These are phyloP conservation scores for Labeo rohita DNA, from an alignment of 2,113 vertebrate genomes.

Conservation along the genomic window DNA sequence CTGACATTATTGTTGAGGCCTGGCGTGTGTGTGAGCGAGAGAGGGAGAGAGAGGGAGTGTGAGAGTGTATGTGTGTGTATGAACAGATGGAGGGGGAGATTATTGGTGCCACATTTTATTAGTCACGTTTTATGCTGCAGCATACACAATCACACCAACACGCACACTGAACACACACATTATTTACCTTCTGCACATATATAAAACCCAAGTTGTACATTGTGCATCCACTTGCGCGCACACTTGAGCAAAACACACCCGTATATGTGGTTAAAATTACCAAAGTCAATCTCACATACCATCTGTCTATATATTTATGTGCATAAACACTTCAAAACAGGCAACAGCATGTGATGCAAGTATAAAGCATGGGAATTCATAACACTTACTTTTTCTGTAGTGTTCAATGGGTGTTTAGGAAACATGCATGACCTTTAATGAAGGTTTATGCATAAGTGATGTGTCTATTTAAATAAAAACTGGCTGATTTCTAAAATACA, in stretches of 20 bases:
- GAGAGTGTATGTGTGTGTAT: constrained; percentile 22
- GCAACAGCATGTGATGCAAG: background rate
- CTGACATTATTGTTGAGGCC: constrained; percentile 17
- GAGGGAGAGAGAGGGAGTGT: constrained; percentile 60
- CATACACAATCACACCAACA: constrained; percentile 31
- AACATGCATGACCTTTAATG: background rate
- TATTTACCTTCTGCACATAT: background rate
- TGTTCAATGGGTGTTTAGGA: background rate
- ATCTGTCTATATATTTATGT: background rate
- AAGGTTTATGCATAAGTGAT: background rate
- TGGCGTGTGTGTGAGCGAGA: constrained; percentile 12
- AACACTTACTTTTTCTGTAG: background rate
- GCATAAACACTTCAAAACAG: constrained; percentile 1
- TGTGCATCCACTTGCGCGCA: background rate
- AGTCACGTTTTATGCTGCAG: constrained; percentile 55
- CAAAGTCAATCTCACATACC: constrained; percentile 45
- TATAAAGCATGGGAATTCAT: background rate
- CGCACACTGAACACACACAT: constrained; percentile 1
- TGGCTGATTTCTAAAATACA: too few species aligned
- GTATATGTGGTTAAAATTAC: constrained; percentile 50
- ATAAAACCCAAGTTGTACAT: background rate
- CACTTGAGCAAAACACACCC: constrained; percentile 16
- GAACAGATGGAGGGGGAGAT: constrained; percentile 64
- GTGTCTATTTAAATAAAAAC: background rate
- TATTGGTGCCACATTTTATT: constrained; percentile 58